Percentiles rank a stretch among this genome's conserved stretches.
Conservation (phyloP, 2,888 invertebrate species). For the Hymenopus coronatus region DNA sequence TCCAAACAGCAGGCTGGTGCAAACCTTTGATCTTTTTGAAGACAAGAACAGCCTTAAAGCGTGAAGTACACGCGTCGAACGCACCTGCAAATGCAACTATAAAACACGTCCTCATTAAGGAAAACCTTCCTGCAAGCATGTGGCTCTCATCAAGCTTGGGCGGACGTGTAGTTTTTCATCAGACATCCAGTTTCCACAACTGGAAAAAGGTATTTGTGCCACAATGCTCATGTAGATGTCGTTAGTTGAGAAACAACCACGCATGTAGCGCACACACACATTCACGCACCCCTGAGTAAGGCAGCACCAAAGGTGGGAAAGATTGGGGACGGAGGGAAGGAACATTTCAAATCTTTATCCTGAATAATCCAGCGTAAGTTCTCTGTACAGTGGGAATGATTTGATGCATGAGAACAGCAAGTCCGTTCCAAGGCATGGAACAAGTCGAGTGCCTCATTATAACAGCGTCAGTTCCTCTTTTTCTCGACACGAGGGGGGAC, state of each 20-base stretch:
- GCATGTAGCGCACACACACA: not conserved
- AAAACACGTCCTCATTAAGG: not conserved
- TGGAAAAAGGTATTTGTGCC: not conserved
- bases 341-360: not conserved
- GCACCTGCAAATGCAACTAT: not conserved
- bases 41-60: not conserved
- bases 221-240: not conserved
- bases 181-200: not conserved
- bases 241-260: not conserved
- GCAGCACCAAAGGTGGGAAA: too few species aligned
- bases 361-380: not conserved
- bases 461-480: not conserved
- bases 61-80: not conserved
- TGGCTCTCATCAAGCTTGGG: not conserved
- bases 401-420: not conserved
- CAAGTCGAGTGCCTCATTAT: slow-evolving; percentile 6
- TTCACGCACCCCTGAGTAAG: not conserved
- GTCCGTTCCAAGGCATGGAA: not conserved
- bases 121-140: not conserved
- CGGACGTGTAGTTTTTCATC: not conserved
- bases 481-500: not conserved
- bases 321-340: too few species aligned
- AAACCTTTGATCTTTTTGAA: not conserved
- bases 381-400: not conserved
- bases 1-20: not conserved